Base-by-base conservation (phyloP, 2,113 vertebrate genomes). In the Thermophis baileyi region DNA sequence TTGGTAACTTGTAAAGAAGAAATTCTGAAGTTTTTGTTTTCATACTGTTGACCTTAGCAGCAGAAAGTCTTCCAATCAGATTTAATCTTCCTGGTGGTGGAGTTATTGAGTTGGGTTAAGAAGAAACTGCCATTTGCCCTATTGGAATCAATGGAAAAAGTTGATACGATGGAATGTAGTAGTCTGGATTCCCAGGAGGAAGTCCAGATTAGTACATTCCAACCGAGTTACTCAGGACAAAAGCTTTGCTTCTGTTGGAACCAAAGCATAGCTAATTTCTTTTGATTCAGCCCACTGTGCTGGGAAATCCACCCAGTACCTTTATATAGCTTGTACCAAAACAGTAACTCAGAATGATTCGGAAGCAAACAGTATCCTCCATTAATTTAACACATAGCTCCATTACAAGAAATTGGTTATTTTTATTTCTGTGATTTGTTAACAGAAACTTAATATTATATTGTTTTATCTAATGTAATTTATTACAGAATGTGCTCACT, bases 401-500 rank as follows among this genome's bases (percentile, higher is more conserved):
- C 0, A 74, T 3, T 54, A 16, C 30, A 24, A 20, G 40, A 54
- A 53, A 63, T 30, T 63, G 30, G 35, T 46, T 16, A 4, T 49
- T 49, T 60, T 50, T 63, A 11, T 91, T 91, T 18, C 0, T 69
- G 18, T 89, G 25, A 22, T 74, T 30, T 81, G 40, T 50, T 63
- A 49, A 55, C 60, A 8, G 54, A 87, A 91, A 93, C 11, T 89
- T 95, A 93, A 92, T 81, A 44, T 94, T 93, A 5, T 35, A 4
- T 35, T 88, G 3, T 11, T 94, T 0, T 89, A 44, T 81, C 74
- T 81, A 44, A 44, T 81, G 35, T 60, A 8, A 25, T 91, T 18
- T 94, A 24, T 97, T 97, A 20, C 97, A 99, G 99, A 99, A 97
- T 99, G 99, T 98, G 99, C 99, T 92, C 99, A 99, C 97, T 97